A percentile compares a stretch with the other conserved stretches of the same genome.
These are phyloP conservation scores for Enteromius afrohamiltoni DNA, from an alignment of 2,797 vertebrate species.

Conservation along the genomic window DNA sequence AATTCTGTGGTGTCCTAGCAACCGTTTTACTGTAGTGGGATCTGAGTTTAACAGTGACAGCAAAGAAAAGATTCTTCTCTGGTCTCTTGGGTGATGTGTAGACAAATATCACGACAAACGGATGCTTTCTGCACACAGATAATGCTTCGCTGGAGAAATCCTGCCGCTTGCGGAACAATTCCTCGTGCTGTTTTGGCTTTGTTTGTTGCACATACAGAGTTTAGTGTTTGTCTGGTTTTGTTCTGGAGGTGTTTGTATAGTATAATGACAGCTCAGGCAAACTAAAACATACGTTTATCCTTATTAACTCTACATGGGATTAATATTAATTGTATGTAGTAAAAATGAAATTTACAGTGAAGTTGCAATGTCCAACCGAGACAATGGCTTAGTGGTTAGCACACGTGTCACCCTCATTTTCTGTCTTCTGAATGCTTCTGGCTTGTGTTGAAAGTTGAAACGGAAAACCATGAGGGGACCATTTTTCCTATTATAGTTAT, in stretches of 20 bases:
- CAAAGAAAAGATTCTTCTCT: constrained; percentile 13
- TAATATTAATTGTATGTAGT: background rate
- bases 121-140: constrained; percentile 6
- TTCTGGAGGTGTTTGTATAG: constrained; percentile 8
- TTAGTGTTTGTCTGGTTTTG: background rate
- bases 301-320: background rate
- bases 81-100: constrained; percentile 34
- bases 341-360: no score
- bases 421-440: background rate
- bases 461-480: background rate
- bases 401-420: no score
- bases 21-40: constrained; percentile 41
- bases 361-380: background rate
- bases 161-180: background rate
- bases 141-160: constrained; percentile 11
- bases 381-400: background rate
- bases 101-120: constrained; percentile 23
- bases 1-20: constrained; percentile 55
- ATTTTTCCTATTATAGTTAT: background rate
- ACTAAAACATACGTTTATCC: background rate
- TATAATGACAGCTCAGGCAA: background rate
- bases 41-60: constrained; percentile 13
- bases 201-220: constrained; percentile 12
- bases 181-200: constrained; percentile 3
- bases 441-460: background rate